These are phyloP conservation scores for Limanda limanda DNA, from an alignment of 2,113 vertebrate genomes.

Conservation along the genomic window DNA sequence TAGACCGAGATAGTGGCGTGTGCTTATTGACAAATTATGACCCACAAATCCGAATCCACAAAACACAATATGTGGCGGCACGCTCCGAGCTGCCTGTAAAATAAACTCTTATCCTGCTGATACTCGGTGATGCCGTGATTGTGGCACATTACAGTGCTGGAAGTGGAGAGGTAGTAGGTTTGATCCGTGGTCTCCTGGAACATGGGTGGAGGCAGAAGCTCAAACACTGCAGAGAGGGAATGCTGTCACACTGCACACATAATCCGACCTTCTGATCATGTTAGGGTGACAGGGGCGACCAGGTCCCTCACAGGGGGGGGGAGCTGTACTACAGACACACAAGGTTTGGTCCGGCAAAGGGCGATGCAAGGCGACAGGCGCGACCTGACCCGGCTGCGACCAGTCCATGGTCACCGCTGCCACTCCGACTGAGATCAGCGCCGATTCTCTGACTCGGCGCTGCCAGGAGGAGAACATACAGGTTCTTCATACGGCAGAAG, in stretches of 20 bases:
- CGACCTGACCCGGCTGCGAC: slow-evolving; percentile 55
- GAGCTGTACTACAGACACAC: not conserved
- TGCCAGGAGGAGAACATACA: slow-evolving; percentile 46
- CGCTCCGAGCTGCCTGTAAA: slow-evolving; percentile 4
- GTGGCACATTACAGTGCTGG: slow-evolving; percentile 12
- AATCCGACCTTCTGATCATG: slow-evolving; percentile 37
- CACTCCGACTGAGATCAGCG: slow-evolving; percentile 45
- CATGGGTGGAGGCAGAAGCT: slow-evolving; percentile 19
- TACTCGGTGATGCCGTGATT: slow-evolving; percentile 9
- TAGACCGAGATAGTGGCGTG: slow-evolving; percentile 39
- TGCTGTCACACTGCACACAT: slow-evolving; percentile 35
- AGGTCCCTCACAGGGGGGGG: slow-evolving; percentile 18
- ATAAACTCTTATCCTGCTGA: slow-evolving; percentile 25
- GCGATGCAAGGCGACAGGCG: slow-evolving; percentile 67
- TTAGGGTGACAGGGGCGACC: slow-evolving; percentile 30
- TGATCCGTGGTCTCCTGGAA: slow-evolving; percentile 13
- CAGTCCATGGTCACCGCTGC: slow-evolving; percentile 13
- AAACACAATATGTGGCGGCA: slow-evolving; percentile 48
- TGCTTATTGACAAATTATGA: slow-evolving; percentile 57
- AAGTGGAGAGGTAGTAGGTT: slow-evolving; percentile 15
- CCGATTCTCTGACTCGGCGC: slow-evolving; percentile 32
- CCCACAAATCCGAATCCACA: slow-evolving; percentile 22
- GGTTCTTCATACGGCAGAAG: slow-evolving; percentile 15
- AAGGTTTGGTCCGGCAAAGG: slow-evolving; percentile 35
- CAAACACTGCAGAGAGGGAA: slow-evolving; percentile 11